phyloP scores from a whole-genome alignment of 2,797 vertebrate genomes.

The Brachyalestes nurse region DNA sequence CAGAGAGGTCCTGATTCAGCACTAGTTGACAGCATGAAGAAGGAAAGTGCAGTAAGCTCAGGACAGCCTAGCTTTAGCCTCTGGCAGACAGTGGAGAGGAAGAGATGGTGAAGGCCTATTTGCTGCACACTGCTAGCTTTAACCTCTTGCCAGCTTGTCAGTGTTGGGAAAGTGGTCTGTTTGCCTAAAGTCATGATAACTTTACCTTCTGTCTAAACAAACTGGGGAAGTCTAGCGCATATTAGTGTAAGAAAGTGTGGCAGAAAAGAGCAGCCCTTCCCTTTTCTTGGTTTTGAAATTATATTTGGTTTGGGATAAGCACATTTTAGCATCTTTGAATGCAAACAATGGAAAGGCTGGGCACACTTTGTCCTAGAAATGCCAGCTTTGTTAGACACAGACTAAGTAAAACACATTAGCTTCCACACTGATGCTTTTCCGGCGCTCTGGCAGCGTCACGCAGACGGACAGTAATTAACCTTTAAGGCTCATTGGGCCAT shows the following conservation, averaged over 20 bases:
- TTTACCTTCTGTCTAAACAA: conserved; percentile 14
- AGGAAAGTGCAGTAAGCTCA: background rate
- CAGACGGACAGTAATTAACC: conserved; percentile 80
- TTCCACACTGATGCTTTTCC: conserved; percentile 65
- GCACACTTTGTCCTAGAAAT: background rate
- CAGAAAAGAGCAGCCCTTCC: background rate
- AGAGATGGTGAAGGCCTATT: conserved; percentile 9
- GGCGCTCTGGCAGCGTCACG: conserved; percentile 72
- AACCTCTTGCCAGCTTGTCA: conserved; percentile 6
- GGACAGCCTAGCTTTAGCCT: conserved; percentile 23
- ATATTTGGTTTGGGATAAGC: background rate
- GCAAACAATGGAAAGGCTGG: background rate
- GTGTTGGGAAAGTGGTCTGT: background rate
- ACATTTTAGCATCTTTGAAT: background rate
- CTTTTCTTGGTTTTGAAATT: background rate
- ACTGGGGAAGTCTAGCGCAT: background rate
- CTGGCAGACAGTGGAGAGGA: conserved; percentile 14
- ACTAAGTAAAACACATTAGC: background rate
- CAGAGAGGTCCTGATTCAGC: conserved; percentile 2
- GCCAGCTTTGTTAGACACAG: background rate
- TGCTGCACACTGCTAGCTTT: background rate
- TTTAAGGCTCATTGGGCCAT: conserved; percentile 75
- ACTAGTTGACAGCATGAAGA: conserved; percentile 4
- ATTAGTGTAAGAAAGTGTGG: background rate
- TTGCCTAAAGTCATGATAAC: background rate